Conservation (phyloP, 2,888 invertebrate genomes). For the Orchesella flavescens region DNA sequence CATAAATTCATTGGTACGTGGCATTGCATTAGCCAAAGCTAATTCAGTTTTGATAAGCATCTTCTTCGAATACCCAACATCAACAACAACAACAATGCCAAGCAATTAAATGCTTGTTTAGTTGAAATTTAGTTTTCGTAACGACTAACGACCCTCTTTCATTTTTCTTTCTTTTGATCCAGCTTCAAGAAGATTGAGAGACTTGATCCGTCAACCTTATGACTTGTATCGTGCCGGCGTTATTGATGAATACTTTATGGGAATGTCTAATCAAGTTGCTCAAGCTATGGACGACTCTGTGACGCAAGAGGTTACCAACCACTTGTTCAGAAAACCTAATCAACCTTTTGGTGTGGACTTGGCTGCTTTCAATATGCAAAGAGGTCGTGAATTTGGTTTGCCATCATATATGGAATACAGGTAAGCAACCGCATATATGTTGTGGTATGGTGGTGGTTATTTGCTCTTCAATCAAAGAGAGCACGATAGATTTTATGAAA, state of each 20-base stretch:
- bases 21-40: neutral
- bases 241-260: slow-evolving; percentile 93
- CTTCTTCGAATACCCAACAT: no score
- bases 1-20: slow-evolving; percentile 90
- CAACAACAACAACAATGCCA: neutral
- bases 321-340: slow-evolving; percentile 83
- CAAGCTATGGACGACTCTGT: slow-evolving; percentile 97
- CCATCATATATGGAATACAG: slow-evolving; percentile 94
- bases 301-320: slow-evolving; percentile 89
- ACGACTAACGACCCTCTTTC: neutral
- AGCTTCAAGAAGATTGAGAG: slow-evolving; percentile 91
- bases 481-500: neutral
- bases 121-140: neutral
- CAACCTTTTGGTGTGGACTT: slow-evolving; percentile 87
- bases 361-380: slow-evolving; percentile 93
- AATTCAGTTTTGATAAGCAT: no score
- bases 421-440: slow-evolving; percentile 71
- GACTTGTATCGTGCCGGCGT: slow-evolving; percentile 93
- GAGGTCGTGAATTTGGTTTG: slow-evolving; percentile 91
- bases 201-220: slow-evolving; percentile 90
- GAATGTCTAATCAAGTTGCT: slow-evolving; percentile 93
- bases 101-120: neutral
- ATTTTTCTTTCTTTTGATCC: neutral
- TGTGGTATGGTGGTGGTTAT: no score
- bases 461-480: no score